phyloP scores from a whole-genome alignment of 2,888 invertebrate species.

The Spodoptera exigua region DNA sequence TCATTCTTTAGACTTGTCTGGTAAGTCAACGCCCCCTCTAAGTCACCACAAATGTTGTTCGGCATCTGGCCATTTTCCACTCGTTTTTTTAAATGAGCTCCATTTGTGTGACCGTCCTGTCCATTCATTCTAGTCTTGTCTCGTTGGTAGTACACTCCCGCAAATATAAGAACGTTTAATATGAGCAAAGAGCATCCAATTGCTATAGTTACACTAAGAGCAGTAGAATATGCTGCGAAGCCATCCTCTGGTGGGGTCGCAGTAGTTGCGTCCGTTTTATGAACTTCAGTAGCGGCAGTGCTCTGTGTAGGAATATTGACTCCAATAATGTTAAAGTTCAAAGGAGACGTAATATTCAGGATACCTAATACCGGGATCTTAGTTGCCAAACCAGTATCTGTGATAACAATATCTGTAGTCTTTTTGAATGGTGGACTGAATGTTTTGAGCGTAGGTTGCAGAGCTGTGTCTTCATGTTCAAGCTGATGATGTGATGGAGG shows the following conservation, averaged over 20 bases:
- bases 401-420: conserved; percentile 85
- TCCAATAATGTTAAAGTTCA: conserved; percentile 82
- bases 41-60: conserved; percentile 95
- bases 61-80: conserved; percentile 96
- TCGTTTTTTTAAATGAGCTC: conserved; percentile 90
- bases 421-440: conserved; percentile 88
- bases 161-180: conserved; percentile 97
- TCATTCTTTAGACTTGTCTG: conserved; percentile 90
- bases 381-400: conserved; percentile 80
- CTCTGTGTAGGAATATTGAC: conserved; percentile 79
- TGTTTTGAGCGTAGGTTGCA: conserved; percentile 88
- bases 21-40: conserved; percentile 90
- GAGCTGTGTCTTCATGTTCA: conserved; percentile 91
- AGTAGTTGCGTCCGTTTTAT: conserved; percentile 84
- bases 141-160: conserved; percentile 97
- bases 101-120: conserved; percentile 87
- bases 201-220: conserved; percentile 97
- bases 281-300: conserved; percentile 71
- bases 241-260: conserved; percentile 93
- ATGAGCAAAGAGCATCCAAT: conserved; percentile 97
- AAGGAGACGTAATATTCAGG: conserved; percentile 81
- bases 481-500: conserved; percentile 95
- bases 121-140: conserved; percentile 94
- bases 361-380: conserved; percentile 79
- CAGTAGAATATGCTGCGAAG: conserved; percentile 96